phyloP scores from a whole-genome alignment of 2,113 vertebrate genomes.

The Nothocercus julius region DNA sequence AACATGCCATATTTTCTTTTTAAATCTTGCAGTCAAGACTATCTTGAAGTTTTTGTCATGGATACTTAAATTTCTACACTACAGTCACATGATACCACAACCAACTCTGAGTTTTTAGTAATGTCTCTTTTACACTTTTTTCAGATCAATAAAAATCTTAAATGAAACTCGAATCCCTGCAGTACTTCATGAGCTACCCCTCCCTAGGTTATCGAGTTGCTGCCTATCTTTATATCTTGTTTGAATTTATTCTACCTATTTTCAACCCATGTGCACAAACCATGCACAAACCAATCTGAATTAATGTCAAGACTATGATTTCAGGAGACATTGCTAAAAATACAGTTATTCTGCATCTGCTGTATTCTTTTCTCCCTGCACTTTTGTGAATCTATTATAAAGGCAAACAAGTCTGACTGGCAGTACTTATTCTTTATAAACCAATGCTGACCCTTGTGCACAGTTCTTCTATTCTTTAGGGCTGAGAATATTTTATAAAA shows the following conservation, averaged over 20 bases:
- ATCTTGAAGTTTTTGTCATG: neutral
- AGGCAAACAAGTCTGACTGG: conserved; percentile 65
- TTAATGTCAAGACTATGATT: conserved; percentile 53
- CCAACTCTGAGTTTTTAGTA: neutral
- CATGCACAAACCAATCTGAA: conserved; percentile 32
- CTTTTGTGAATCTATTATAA: conserved; percentile 58
- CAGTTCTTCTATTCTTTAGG: neutral
- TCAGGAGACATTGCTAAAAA: conserved; percentile 56
- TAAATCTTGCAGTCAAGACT: neutral
- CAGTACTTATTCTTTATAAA: conserved; percentile 40
- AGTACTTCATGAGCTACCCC: neutral
- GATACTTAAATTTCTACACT: neutral
- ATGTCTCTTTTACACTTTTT: neutral
- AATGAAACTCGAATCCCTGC: neutral
- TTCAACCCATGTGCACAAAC: neutral
- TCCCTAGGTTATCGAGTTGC: neutral
- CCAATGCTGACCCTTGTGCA: rapidly evolving
- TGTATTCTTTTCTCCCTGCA: conserved; percentile 53
- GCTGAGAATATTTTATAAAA: neutral
- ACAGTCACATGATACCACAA: neutral
- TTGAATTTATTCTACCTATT: conserved; percentile 51
- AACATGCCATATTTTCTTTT: neutral
- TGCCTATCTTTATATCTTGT: neutral
- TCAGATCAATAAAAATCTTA: conserved; percentile 9
- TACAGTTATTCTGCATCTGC: conserved; percentile 60